Evolutionary conservation across 2,113 vertebrate genomes (phyloP), one percentile per base, ranked within the genome.

Genomic region (Chascanopsetta lugubris): DNA sequence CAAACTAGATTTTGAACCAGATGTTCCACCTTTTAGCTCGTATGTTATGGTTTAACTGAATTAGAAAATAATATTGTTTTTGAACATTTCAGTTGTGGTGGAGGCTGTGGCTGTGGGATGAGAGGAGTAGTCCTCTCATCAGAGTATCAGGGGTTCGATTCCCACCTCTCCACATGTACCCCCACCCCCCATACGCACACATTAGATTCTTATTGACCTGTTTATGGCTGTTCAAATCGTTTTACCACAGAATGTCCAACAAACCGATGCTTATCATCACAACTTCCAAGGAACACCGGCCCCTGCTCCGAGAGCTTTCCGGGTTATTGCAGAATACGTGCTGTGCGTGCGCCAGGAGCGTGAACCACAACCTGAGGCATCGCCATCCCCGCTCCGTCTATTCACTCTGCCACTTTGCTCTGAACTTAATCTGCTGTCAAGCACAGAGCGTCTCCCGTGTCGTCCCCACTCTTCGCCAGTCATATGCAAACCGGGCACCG

Each of bases 401-500:
- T 85, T 82, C 59, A 79, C 30, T 30, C 55, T 20, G 54, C 82
- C 70, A 83, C 78, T 79, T 85, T 73, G 66, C 85, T 80, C 85
- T 89, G 75, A 75, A 60, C 85, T 38, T 83, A 71, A 85, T 82
- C 79, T 69, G 24, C 25, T 22, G 10, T 63, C 80, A 85, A n/a
- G n/a, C 88, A 90, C 89, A 72, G 71, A 79, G 58, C 53, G 78
- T 75, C 78, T 81, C 79, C 54, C 84, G 42, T n/a, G 75, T 74
- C 66, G 84, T 77, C 84, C 69, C 76, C 73, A 49, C 61, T 65
- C 40, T 56, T 80, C 75, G 84, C 81, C 83, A 91, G 85, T 88
- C 72, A 85, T 82, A 90, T 92, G 88, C 84, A 84, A 88, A 88
- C 60, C 57, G 80, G 63, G 38, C 26, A 48, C 47, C 63, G 22